phyloP scores from a whole-genome alignment of 2,113 vertebrate genomes.

The Seriola aureovittata region DNA sequence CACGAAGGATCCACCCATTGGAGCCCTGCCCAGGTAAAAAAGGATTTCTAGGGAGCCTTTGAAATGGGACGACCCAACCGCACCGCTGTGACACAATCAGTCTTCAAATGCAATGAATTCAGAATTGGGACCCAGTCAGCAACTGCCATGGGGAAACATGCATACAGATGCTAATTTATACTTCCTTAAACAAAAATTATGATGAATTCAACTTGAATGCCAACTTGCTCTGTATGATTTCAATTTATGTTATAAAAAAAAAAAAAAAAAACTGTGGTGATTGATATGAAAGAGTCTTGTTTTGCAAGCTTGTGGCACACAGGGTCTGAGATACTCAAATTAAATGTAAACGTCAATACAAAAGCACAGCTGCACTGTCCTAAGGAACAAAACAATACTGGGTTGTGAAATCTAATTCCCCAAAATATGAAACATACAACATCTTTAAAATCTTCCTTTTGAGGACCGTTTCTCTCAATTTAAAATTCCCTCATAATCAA shows the following conservation, averaged over 20 bases:
- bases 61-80: too few species aligned
- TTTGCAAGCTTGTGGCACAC: neutral
- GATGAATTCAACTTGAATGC: too few species aligned
- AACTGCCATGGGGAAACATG: too few species aligned
- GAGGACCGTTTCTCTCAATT: conserved; percentile 58
- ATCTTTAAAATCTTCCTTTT: conserved; percentile 60
- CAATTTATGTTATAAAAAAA: neutral
- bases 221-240: neutral
- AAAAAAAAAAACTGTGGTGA: neutral
- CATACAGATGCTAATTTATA: too few species aligned
- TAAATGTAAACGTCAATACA: conserved; percentile 10
- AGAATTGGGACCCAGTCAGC: too few species aligned
- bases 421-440: conserved; percentile 50
- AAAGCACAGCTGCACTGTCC: neutral
- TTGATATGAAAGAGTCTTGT: neutral
- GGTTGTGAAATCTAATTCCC: conserved; percentile 43
- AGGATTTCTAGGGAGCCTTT: too few species aligned
- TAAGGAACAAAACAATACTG: neutral
- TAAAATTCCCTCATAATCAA: conserved; percentile 78
- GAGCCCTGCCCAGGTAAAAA: too few species aligned
- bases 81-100: too few species aligned
- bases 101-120: too few species aligned
- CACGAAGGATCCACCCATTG: too few species aligned
- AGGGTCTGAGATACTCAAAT: neutral
- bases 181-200: too few species aligned